Base-by-base conservation (phyloP, 1,140 invertebrate genomes). In the Ditylenchus dipsaci region DNA sequence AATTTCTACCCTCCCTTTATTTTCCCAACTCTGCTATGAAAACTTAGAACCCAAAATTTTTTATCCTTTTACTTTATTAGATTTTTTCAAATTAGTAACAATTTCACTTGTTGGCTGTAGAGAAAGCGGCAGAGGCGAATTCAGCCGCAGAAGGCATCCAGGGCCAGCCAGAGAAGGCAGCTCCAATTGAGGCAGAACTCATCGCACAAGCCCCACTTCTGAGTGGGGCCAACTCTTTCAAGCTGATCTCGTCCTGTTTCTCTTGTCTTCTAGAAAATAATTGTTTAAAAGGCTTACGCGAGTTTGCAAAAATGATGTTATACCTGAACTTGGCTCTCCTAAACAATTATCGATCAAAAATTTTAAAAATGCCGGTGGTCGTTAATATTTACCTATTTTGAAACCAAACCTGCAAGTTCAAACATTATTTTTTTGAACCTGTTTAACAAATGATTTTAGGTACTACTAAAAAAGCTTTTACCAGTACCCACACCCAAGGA, bases 251-350 rank as follows among this genome's bases (percentile, higher is more conserved):
- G 15, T 53, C 49, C 23, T 53, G 49, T 17, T 53, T 53, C 15
- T 53, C 49, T 53, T 53, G 49, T 53, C 49, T 53, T 53, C 49
- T 53, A 53, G 11, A 53, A 53, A 53, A 21, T 19, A 15, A 53
- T 7, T 26, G 23, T 17, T 53, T 53, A 53, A 53, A 53, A 19
- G 23, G 3, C 15, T 53, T 7, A 19, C 3, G 49, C 15, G 49
- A 15, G 3, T 15, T 7, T 7, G 15, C 49, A 21, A 53, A 3
- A 53, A 53, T 21, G n/a, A n/a, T n/a, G n/a, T n/a, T n/a, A 7
- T 53, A 53, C 49, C 49, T 19, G 23, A 53, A 53, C 15, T 53
- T 53, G 15, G 49, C 49, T 15, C 49, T 53, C 15, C 33, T 38
- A 11, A 38, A 38, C 33, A 38, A 38, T 38, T 38, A 5, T 38